Evolutionary conservation across 1,140 invertebrate genomes (phyloP).

Genomic region (Brachionus calyciflorus): DNA sequence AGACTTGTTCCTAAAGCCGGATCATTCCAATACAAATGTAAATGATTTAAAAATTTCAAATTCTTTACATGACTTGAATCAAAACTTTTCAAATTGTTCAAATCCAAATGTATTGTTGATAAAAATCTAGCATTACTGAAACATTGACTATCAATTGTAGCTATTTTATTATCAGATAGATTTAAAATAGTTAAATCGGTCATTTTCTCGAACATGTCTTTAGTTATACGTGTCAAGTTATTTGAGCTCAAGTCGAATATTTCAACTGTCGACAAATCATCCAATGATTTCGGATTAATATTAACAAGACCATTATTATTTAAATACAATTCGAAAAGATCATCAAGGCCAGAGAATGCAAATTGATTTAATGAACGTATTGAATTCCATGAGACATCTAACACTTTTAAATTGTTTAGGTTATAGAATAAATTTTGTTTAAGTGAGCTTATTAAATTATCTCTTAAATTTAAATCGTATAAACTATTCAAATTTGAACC

Average conservation of each 20-base stretch:
- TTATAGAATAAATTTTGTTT: not conserved
- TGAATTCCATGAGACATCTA: constrained; percentile 16
- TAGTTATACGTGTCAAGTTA: not conserved
- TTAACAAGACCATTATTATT: not conserved
- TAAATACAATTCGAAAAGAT: constrained; percentile 2
- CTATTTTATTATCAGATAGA: not conserved
- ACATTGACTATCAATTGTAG: not conserved
- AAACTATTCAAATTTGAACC: not conserved
- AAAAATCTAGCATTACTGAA: not conserved
- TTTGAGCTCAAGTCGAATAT: not conserved
- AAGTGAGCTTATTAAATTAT: not conserved
- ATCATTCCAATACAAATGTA: not conserved
- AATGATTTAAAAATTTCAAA: not conserved
- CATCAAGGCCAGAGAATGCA: not conserved
- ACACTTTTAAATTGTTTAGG: not conserved
- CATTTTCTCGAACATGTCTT: not conserved
- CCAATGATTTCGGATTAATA: not conserved
- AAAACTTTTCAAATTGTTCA: not conserved
- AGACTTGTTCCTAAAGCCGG: too few relatives aligned
- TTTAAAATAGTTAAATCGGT: not conserved
- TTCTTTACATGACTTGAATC: not conserved
- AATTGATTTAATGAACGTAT: not conserved
- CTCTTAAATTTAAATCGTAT: not conserved
- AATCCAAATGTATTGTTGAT: not conserved
- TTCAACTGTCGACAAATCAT: not conserved